A percentile compares a stretch with the other conserved stretches of the same genome.
phyloP scores from a whole-genome alignment of 2,797 vertebrate species.

The Microchirus variegatus region DNA sequence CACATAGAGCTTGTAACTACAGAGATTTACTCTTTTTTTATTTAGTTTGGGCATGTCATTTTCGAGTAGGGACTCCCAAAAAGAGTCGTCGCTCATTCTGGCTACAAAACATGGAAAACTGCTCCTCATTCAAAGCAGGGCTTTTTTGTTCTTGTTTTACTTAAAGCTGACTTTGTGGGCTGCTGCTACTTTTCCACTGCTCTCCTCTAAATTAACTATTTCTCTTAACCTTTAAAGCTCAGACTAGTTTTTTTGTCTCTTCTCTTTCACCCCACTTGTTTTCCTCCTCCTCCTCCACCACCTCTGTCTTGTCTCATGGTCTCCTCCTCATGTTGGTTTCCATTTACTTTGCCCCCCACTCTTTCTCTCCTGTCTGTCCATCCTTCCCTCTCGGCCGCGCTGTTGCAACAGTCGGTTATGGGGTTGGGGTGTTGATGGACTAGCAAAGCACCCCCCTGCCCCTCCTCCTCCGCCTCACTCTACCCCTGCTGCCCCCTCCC shows the following conservation, averaged over 20 bases:
- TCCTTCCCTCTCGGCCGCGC: constrained; percentile 37
- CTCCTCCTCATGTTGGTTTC: not conserved
- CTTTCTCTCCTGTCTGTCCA: not conserved
- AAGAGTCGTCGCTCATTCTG: too few species aligned
- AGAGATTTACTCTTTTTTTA: too few species aligned
- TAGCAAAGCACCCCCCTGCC: constrained; percentile 78
- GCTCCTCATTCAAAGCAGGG: too few species aligned
- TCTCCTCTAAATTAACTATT: too few species aligned
- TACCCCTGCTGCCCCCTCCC: constrained; percentile 70
- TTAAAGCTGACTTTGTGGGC: too few species aligned
- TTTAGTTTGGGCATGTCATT: too few species aligned
- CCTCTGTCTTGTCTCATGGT: constrained; percentile 24
- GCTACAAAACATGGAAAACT: too few species aligned
- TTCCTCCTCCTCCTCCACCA: not conserved
- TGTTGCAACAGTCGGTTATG: constrained; percentile 85
- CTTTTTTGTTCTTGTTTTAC: too few species aligned
- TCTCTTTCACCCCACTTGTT: not conserved
- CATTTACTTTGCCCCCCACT: not conserved
- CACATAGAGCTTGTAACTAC: too few species aligned
- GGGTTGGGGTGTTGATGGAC: constrained; percentile 91
- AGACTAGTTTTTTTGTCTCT: not conserved
- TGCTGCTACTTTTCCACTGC: too few species aligned
- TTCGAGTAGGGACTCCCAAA: too few species aligned
- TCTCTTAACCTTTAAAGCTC: too few species aligned
- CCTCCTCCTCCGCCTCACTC: constrained; percentile 42